Evolutionary conservation across 2,888 invertebrate species (phyloP), one percentile per base, ranked within the genome.

Genomic region (Phlogophora meticulosa): DNA sequence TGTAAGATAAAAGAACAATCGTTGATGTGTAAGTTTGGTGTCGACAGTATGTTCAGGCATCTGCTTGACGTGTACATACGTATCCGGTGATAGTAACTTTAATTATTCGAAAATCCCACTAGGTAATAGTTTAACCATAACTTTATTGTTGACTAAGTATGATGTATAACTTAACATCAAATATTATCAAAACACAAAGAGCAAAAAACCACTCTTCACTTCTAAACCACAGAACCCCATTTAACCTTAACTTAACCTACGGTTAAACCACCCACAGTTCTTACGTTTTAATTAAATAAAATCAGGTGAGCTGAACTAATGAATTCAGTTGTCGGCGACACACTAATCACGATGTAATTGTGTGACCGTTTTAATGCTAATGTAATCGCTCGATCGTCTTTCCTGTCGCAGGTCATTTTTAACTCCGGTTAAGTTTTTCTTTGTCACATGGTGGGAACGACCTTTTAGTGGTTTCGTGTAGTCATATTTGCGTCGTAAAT

Each of bases 221-320:
- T 32, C 43, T 22, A 49, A 76, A 76, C 63, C 72, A 63, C 73
- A 72, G 58, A 76, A 56, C 34, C 52, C 40, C 46, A 57, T 60
- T 72, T 67, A 78, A 77, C 63, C 63, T 65, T 45, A 55, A 63
- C 57, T 45, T 63, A 59, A 74, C 71, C 67, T 38, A 67, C 52
- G 48, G 66, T 81, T 72, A 84, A 66, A 71, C 61, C 57, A 72
- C 61, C 74, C 59, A 69, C 66, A 53, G 28, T 49, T 59, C 65
- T 56, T 75, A 69, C 76, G 77, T 87, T 89, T 91, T 95, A 95
- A 95, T 95, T 94, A 94, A 94, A 94, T 92, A 92, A 94, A 95
- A 94, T 95, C 95, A 95, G 92, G 95, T 93, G 91, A 94, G 94
- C 95, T 92, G 95, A 95, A 95, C 95, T 95, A 95, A 95, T 95